These are phyloP conservation scores for Cynocephalus volans DNA, from an alignment of 2,113 vertebrate genomes.

Conservation along the genomic window DNA sequence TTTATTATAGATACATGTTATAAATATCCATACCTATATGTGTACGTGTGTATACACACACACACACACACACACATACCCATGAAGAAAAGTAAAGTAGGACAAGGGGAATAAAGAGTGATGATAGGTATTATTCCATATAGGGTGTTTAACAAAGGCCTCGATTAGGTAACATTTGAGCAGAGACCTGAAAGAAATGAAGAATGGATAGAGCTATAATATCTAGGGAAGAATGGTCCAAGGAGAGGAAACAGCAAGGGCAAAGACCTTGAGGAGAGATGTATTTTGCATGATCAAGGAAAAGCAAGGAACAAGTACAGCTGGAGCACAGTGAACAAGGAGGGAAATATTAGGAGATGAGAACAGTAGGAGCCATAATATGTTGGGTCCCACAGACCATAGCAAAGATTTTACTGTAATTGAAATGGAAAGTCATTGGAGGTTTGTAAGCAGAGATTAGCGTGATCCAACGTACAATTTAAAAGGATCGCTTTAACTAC, in stretches of 20 bases:
- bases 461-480: background rate
- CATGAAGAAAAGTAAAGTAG: background rate
- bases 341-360: background rate
- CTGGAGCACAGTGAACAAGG: background rate
- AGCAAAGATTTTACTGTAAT: constrained; percentile 27
- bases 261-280: background rate
- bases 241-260: background rate
- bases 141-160: background rate
- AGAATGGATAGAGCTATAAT: background rate
- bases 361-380: background rate
- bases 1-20: background rate
- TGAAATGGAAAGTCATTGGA: background rate
- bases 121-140: constrained; percentile 30
- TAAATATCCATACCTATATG: background rate
- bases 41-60: background rate
- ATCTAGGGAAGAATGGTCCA: background rate
- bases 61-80: background rate
- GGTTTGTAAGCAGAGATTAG: background rate
- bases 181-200: constrained; percentile 61
- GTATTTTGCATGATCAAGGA: background rate
- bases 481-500: background rate
- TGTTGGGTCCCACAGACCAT: background rate
- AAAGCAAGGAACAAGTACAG: background rate
- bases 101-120: background rate
- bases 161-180: constrained; percentile 18